Evolutionary conservation across 2,888 invertebrate species (phyloP).

Genomic region (Limulus polyphemus): DNA sequence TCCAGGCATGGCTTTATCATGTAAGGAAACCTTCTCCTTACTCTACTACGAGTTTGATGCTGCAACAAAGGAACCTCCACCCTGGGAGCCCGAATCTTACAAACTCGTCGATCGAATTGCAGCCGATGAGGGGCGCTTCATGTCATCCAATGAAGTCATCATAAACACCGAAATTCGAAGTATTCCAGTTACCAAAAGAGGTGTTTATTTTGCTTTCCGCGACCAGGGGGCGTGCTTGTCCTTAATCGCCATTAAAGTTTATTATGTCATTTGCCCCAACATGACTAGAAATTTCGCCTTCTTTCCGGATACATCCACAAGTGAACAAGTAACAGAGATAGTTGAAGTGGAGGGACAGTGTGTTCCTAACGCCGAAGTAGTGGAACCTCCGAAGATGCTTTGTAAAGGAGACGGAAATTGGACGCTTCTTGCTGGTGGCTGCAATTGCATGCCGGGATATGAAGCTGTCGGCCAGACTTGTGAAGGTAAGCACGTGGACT

Average conservation of each 20-base stretch:
- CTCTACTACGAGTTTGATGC: constrained; percentile 90
- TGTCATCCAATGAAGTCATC: constrained; percentile 48
- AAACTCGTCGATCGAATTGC: constrained; percentile 86
- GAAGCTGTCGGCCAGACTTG: constrained; percentile 78
- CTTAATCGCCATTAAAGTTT: constrained; percentile 81
- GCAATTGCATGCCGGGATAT: constrained; percentile 84
- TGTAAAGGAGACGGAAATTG: constrained; percentile 91
- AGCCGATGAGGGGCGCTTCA: constrained; percentile 86
- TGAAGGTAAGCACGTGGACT: constrained; percentile 46
- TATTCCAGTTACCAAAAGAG: constrained; percentile 83
- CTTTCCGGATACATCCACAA: constrained; percentile 87
- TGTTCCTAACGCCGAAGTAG: constrained; percentile 73
- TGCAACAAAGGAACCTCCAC: constrained; percentile 79
- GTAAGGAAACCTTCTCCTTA: constrained; percentile 94
- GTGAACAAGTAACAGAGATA: constrained; percentile 75
- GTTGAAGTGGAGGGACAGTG: constrained; percentile 84
- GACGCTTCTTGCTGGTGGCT: constrained; percentile 82
- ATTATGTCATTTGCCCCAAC: constrained; percentile 91
- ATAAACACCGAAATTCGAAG: constrained; percentile 88
- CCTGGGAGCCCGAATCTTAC: constrained; percentile 90
- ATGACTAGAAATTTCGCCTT: constrained; percentile 82
- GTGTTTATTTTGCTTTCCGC: constrained; percentile 88
- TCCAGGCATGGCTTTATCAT: constrained; percentile 44
- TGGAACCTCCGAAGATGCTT: constrained; percentile 39
- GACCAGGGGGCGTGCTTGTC: constrained; percentile 98